Base-by-base conservation (phyloP, 53 echinoderm and acorn worm genomes). In the Glandiceps talaboti region DNA sequence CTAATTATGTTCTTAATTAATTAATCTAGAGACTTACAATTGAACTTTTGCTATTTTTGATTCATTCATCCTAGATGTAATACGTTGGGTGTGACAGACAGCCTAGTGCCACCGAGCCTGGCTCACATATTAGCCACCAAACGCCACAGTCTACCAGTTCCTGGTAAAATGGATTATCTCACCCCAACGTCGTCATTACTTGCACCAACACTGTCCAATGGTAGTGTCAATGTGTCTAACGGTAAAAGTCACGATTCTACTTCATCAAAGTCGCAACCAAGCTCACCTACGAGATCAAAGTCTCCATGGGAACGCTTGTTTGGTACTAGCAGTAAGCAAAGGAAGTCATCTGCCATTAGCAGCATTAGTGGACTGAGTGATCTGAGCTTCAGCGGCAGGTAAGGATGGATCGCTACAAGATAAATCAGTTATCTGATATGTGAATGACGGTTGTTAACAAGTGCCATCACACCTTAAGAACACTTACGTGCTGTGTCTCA, bases 321-420 rank as follows among this genome's bases (percentile, higher is more conserved):
- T 76, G 76, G 76, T 14, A 32, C 85, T 33, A 64, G 76, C 20
- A 33, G 89, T 33, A 89, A 89, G 64, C 73, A 90, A 30, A 90
- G 90, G 25, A 84, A 86, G 1, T 86, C 82, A 31, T 90, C 90
- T 33, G 86, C 88, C 27, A 82, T 84, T 30, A 93, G 94, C 78
- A 93, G 88, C 29, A 84, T 88, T 84, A 93, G 94, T 25, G 94
- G 88, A 28, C 81, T 88, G 82, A 93, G 94, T 25, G 94, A 93
- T 72, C 82, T 86, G 29, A 93, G 94, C 81, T 82, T 86, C 6
- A 45, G 64, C 20, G 64, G 64, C 6, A 45, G 64, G 64, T 45
- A 20, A 45, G 64, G n/a, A n/a, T n/a, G n/a, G n/a, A n/a, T n/a
- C n/a, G n/a, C n/a, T n/a, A n/a, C n/a, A n/a, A n/a, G n/a, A n/a